phyloP scores from a whole-genome alignment of 1,140 invertebrate genomes.

The Chrysomallon squamiferum region DNA sequence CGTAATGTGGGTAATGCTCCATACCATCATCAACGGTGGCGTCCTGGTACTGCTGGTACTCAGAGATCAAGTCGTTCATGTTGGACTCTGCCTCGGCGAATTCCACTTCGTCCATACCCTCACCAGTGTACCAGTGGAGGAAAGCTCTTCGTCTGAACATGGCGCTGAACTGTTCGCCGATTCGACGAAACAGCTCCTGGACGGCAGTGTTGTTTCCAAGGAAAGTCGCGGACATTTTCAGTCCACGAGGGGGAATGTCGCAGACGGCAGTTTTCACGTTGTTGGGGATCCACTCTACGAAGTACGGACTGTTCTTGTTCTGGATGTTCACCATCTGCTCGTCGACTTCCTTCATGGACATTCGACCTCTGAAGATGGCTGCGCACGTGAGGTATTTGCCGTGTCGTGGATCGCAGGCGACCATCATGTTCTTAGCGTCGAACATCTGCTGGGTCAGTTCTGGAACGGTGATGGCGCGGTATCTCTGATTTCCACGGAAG shows the following conservation, averaged over 20 bases:
- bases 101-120: slow-evolving; percentile 86
- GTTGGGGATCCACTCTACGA: slow-evolving; percentile 92
- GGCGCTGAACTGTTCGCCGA: slow-evolving; percentile 68
- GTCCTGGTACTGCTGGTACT: slow-evolving; percentile 71
- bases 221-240: slow-evolving; percentile 91
- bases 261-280: slow-evolving; percentile 84
- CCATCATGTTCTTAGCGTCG: slow-evolving; percentile 80
- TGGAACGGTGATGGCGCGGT: slow-evolving; percentile 73
- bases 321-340: slow-evolving; percentile 42
- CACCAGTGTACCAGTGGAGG: slow-evolving; percentile 75
- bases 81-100: slow-evolving; percentile 77
- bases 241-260: slow-evolving; percentile 86
- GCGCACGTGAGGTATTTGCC: slow-evolving; percentile 78
- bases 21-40: slow-evolving; percentile 57
- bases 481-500: slow-evolving; percentile 66
- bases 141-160: slow-evolving; percentile 80
- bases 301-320: slow-evolving; percentile 71
- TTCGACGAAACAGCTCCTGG: slow-evolving; percentile 77
- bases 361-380: slow-evolving; percentile 83
- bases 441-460: slow-evolving; percentile 80
- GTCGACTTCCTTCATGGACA: slow-evolving; percentile 71
- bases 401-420: slow-evolving; percentile 75
- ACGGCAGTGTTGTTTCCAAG: slow-evolving; percentile 73
- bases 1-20: slow-evolving; percentile 64
- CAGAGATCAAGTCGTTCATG: slow-evolving; percentile 81